A percentile compares a stretch with the other conserved stretches of the same genome.
phyloP scores from a whole-genome alignment of 2,797 vertebrate genomes.

The Sebastes aleutianus region DNA sequence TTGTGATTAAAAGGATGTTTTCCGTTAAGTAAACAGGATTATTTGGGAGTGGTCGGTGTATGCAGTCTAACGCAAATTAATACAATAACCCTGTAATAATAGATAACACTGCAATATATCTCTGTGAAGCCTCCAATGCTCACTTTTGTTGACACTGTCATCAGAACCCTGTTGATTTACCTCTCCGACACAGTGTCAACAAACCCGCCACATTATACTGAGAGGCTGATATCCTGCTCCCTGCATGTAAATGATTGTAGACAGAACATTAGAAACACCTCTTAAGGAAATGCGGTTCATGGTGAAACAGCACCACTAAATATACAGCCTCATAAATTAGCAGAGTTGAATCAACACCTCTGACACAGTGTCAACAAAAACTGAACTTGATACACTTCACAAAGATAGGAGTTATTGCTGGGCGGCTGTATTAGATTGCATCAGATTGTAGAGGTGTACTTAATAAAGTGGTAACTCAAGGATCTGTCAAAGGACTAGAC shows the following conservation, averaged over 20 bases:
- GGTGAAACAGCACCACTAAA: not conserved
- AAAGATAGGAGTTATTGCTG: not conserved
- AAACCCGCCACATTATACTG: not conserved
- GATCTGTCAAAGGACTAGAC: not conserved
- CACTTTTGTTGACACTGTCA: not conserved
- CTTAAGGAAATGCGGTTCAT: constrained; percentile 8
- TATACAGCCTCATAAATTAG: not conserved
- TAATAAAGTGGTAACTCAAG: not conserved
- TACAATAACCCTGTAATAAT: not conserved
- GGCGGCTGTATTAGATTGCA: not conserved
- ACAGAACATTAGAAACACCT: not conserved
- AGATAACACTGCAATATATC: not conserved
- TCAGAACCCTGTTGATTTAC: not conserved
- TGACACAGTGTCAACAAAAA: not conserved
- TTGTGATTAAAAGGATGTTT: not conserved
- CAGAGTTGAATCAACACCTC: constrained; percentile 1
- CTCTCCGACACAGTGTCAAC: constrained; percentile 2
- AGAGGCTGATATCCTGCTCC: not conserved
- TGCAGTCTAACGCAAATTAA: not conserved
- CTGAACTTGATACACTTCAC: not conserved
- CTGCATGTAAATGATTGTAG: constrained; percentile 3
- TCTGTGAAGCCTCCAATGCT: not conserved
- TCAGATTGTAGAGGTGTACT: not conserved
- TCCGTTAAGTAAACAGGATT: not conserved
- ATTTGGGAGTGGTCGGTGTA: not conserved